A percentile compares a stretch with the other conserved stretches of the same genome.
Conservation (phyloP, 1,140 invertebrate species). For the Saxidomus purpurata region DNA sequence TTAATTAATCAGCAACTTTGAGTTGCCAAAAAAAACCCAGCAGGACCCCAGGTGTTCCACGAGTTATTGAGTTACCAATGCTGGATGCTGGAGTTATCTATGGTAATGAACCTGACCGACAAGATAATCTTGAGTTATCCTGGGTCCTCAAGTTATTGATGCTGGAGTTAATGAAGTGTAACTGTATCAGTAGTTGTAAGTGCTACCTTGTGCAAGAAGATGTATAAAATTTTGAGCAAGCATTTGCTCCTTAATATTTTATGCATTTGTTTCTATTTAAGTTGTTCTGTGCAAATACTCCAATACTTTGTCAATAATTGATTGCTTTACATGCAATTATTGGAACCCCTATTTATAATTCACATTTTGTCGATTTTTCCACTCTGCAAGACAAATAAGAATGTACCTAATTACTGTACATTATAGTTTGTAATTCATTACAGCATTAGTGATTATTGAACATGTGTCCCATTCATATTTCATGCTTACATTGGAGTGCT, state of each 20-base stretch:
- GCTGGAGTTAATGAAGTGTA: no score
- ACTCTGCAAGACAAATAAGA: not conserved
- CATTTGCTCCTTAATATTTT: not conserved
- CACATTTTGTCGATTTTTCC: constrained; percentile 3
- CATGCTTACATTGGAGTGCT: not conserved
- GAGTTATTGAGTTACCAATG: no score
- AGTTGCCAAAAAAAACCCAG: no score
- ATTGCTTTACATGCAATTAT: constrained; percentile 1
- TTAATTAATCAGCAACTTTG: no score
- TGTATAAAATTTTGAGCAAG: no score
- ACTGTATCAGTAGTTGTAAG: no score
- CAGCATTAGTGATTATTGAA: not conserved
- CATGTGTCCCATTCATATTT: constrained; percentile 10
- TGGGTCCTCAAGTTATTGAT: no score
- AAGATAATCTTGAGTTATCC: no score
- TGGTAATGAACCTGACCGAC: no score
- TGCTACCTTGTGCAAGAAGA: no score
- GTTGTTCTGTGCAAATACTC: not conserved
- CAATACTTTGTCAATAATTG: not conserved
- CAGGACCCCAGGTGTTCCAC: no score
- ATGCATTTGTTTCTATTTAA: not conserved
- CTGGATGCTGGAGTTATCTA: no score
- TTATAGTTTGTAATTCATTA: not conserved
- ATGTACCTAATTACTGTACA: not conserved
- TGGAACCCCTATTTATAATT: constrained; percentile 1